Conservation (phyloP, 2,888 invertebrate species). For the Microdon myrmicae region DNA sequence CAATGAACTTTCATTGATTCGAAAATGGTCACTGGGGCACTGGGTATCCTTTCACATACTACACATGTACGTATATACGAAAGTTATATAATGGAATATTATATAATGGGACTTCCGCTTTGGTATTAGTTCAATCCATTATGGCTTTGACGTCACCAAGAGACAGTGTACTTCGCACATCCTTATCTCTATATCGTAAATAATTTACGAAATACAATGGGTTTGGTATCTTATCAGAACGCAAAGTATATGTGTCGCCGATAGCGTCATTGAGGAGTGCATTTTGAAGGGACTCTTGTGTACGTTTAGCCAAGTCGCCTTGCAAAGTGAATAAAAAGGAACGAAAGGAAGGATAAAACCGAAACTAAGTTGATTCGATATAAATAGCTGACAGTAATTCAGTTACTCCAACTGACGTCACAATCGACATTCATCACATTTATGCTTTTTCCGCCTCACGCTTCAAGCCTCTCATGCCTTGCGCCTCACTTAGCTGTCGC, state of each 20-base stretch:
- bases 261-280: constrained; percentile 45
- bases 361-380: constrained; percentile 31
- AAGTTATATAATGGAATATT: constrained; percentile 29
- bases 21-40: constrained; percentile 51
- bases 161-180: constrained; percentile 2
- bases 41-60: constrained; percentile 29
- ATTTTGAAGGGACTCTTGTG: constrained; percentile 31
- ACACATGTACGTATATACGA: constrained; percentile 26
- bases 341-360: constrained; percentile 12
- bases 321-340: constrained; percentile 5
- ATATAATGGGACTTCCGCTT: constrained; percentile 18
- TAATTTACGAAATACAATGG: too few relatives aligned
- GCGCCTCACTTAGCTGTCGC: too few relatives aligned
- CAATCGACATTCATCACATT: constrained; percentile 49
- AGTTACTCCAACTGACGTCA: constrained; percentile 49
- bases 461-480: too few relatives aligned
- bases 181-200: too few relatives aligned
- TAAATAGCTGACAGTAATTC: constrained; percentile 45
- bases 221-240: not conserved
- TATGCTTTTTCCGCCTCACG: too few relatives aligned
- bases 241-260: constrained; percentile 12
- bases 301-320: constrained; percentile 12
- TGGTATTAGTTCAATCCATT: constrained; percentile 10
- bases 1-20: constrained; percentile 55
- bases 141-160: constrained; percentile 45